A percentile compares a stretch with the other conserved stretches of the same genome.
These are phyloP conservation scores for Stercorarius parasiticus DNA, from an alignment of 2,113 vertebrate species.

Conservation along the genomic window DNA sequence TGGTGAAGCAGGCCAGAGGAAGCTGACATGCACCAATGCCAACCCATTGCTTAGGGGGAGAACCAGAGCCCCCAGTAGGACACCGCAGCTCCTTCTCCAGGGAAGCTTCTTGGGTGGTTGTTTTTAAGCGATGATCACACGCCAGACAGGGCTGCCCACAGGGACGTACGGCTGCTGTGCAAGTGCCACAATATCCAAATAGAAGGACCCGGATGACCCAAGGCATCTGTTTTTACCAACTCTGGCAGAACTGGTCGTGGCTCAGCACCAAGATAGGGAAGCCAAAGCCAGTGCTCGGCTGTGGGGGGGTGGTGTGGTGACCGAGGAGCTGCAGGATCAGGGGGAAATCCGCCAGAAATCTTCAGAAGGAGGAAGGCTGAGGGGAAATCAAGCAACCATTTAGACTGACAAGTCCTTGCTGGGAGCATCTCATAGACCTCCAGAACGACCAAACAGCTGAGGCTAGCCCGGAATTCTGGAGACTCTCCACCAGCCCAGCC, in stretches of 20 bases:
- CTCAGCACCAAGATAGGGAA: neutral
- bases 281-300: no score
- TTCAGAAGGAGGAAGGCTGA: neutral
- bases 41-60: neutral
- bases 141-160: neutral
- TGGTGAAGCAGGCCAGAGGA: neutral
- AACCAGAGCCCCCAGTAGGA: neutral
- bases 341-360: neutral
- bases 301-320: rapidly evolving
- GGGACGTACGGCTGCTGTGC: neutral
- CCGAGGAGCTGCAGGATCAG: rapidly evolving
- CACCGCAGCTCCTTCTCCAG: neutral
- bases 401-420: neutral
- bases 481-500: neutral
- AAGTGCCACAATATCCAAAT: neutral
- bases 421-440: neutral
- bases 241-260: neutral
- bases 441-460: neutral
- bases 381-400: neutral
- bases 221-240: neutral
- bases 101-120: neutral
- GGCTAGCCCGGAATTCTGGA: neutral
- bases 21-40: neutral
- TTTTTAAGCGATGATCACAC: neutral
- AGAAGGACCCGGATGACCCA: rapidly evolving